Evolutionary conservation across 2,888 invertebrate genomes (phyloP).

Genomic region (Axea sp.): DNA sequence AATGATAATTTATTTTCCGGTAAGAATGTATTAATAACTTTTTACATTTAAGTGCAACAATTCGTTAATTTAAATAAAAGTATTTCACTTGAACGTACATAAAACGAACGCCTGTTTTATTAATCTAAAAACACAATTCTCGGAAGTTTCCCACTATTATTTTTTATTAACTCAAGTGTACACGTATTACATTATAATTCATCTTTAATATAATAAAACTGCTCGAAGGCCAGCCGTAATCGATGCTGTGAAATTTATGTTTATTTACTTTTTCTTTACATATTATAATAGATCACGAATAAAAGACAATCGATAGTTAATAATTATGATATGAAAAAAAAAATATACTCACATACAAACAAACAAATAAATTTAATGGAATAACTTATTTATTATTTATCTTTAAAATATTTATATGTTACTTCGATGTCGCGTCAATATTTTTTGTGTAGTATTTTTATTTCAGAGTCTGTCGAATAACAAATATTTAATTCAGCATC

Average conservation of each 20-base stretch:
- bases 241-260: slow-evolving; percentile 52
- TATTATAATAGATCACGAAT: slow-evolving; percentile 31
- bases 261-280: slow-evolving; percentile 57
- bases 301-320: slow-evolving; percentile 44
- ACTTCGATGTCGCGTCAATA: slow-evolving; percentile 40
- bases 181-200: slow-evolving; percentile 47
- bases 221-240: slow-evolving; percentile 50
- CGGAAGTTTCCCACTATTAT: slow-evolving; percentile 32
- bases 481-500: slow-evolving; percentile 55
- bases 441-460: slow-evolving; percentile 49
- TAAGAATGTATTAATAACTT: no score
- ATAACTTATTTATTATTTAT: slow-evolving; percentile 51
- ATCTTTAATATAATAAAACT: slow-evolving; percentile 54
- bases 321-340: slow-evolving; percentile 27
- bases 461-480: slow-evolving; percentile 48
- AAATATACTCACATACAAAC: no score
- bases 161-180: slow-evolving; percentile 25
- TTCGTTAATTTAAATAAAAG: no score
- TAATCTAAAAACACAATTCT: background rate
- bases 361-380: slow-evolving; percentile 32
- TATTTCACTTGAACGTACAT: no score
- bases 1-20: no score
- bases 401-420: slow-evolving; percentile 43
- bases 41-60: no score
- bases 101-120: no score